phyloP scores from a whole-genome alignment of 2,888 invertebrate genomes.

The Anarsia innoxiella region DNA sequence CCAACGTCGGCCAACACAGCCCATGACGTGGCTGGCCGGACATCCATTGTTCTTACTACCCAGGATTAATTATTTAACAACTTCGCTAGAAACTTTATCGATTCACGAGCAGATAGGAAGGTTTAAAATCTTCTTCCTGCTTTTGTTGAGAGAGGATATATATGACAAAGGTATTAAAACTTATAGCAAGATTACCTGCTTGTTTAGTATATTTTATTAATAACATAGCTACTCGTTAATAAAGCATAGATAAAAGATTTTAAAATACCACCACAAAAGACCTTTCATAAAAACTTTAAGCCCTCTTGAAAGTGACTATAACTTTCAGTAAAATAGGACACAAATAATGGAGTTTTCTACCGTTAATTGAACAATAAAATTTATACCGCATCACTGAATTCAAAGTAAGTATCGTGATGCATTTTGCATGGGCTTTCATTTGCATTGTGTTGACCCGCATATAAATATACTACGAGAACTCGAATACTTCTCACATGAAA shows the following conservation, averaged over 20 bases:
- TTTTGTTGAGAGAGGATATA: slow-evolving; percentile 6
- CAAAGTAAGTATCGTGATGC: slow-evolving; percentile 26
- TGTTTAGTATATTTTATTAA: too few relatives aligned
- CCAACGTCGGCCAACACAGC: too few relatives aligned
- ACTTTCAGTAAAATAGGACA: slow-evolving; percentile 17
- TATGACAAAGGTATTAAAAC: too few relatives aligned
- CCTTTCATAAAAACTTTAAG: too few relatives aligned
- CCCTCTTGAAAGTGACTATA: too few relatives aligned
- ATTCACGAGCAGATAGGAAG: neutral
- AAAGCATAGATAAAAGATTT: too few relatives aligned
- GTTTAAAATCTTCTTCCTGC: slow-evolving; percentile 2
- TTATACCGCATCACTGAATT: slow-evolving; percentile 29
- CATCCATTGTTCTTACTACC: slow-evolving; percentile 42
- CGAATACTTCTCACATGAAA: neutral
- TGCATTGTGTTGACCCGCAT: slow-evolving; percentile 29
- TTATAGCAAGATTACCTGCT: neutral
- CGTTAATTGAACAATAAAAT: slow-evolving; percentile 27
- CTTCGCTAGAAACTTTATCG: slow-evolving; percentile 12
- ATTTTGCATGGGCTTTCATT: slow-evolving; percentile 36
- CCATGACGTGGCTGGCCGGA: slow-evolving; percentile 56
- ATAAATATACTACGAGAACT: slow-evolving; percentile 6
- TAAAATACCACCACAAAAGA: too few relatives aligned
- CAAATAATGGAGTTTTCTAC: slow-evolving; percentile 21
- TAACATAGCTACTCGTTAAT: too few relatives aligned
- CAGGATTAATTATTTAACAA: slow-evolving; percentile 21